phyloP scores from a whole-genome alignment of 2,888 invertebrate genomes.

The Halocaridina rubra region DNA sequence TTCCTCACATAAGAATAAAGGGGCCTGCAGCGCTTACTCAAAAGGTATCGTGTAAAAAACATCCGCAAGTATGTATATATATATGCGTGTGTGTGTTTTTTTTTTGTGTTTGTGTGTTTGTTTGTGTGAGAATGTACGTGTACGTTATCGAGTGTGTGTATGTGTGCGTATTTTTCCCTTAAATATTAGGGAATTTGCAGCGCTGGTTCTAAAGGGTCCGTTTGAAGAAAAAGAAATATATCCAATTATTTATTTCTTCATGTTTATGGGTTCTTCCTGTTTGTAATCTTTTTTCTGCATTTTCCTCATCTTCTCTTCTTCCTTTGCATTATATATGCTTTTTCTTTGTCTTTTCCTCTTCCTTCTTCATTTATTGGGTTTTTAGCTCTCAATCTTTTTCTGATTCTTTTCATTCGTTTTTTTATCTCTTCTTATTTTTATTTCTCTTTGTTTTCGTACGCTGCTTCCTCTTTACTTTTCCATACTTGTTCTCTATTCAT shows the following conservation, averaged over 20 bases:
- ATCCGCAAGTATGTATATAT: too few species aligned
- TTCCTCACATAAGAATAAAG: neutral
- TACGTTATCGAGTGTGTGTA: too few species aligned
- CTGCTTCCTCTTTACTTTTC: neutral
- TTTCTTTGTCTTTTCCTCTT: neutral
- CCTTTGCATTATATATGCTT: neutral
- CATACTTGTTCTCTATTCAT: neutral
- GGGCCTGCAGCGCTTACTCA: neutral
- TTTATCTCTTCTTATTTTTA: neutral
- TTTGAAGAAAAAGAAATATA: too few species aligned
- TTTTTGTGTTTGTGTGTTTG: too few species aligned
- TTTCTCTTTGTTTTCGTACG: neutral
- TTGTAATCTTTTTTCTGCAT: neutral
- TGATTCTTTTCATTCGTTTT: neutral
- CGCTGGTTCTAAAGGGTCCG: too few species aligned
- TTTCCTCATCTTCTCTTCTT: neutral
- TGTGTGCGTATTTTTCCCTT: too few species aligned
- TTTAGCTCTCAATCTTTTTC: too few species aligned
- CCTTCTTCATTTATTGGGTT: neutral
- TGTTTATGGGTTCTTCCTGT: neutral
- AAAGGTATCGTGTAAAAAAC: neutral
- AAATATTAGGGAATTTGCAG: too few species aligned
- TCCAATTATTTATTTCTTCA: neutral
- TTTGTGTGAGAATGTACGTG: too few species aligned
- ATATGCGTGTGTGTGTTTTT: too few species aligned